phyloP scores from a whole-genome alignment of 2,113 vertebrate species.

The Sander vitreus region DNA sequence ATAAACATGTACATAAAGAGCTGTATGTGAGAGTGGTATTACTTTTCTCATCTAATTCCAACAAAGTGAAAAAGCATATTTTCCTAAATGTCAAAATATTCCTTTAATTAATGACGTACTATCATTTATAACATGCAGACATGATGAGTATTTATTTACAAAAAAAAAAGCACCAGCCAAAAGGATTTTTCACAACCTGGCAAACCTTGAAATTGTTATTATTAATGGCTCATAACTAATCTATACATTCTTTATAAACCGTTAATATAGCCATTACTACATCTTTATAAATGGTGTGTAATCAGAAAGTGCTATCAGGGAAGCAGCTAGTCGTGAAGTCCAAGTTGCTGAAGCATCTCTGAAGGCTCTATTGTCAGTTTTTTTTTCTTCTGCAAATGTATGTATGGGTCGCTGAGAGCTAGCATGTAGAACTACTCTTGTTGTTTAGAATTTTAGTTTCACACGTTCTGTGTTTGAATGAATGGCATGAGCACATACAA shows the following conservation, averaged over 20 bases:
- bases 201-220: neutral
- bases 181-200: neutral
- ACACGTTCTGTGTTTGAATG: neutral
- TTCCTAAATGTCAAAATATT: neutral
- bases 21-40: neutral
- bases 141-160: neutral
- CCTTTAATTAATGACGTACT: neutral
- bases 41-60: neutral
- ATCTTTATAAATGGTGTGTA: too few relatives aligned
- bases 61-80: neutral
- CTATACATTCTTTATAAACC: neutral
- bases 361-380: constrained; percentile 15
- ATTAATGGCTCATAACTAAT: neutral
- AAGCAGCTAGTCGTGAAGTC: constrained; percentile 22
- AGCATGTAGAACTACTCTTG: neutral
- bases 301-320: neutral
- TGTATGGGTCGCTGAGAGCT: constrained; percentile 9
- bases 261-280: neutral
- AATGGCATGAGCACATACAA: constrained; percentile 1
- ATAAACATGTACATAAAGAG: neutral
- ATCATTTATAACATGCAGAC: neutral
- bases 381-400: constrained; percentile 10
- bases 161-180: too few relatives aligned
- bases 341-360: constrained; percentile 7
- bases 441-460: neutral